A percentile compares a stretch with the other conserved stretches of the same genome.
Conservation (phyloP, 2,888 invertebrate genomes). For the Netelia melanura region DNA sequence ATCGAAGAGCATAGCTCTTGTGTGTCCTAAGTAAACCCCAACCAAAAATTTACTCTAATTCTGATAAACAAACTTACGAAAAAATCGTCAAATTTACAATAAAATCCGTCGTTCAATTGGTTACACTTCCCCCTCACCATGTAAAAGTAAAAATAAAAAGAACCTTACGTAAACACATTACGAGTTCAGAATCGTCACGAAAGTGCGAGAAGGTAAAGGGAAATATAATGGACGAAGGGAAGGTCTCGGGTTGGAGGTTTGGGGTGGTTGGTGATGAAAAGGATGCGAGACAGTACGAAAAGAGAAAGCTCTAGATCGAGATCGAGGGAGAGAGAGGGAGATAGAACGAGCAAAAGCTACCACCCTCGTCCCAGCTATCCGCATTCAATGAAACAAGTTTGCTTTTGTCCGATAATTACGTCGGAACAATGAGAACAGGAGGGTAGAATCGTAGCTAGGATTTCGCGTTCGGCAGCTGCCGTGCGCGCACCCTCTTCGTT, state of each 20-base stretch:
- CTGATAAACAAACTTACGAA: no score
- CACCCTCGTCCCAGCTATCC: conserved; percentile 49
- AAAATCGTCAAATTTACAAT: neutral
- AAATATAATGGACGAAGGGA: conserved; percentile 40
- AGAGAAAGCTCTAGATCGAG: conserved; percentile 11
- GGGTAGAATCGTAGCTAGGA: conserved; percentile 61
- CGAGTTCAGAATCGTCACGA: conserved; percentile 10
- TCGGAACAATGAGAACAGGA: conserved; percentile 78
- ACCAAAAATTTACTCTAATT: no score
- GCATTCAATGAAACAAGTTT: conserved; percentile 83
- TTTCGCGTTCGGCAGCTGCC: conserved; percentile 60
- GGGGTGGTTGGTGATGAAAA: conserved; percentile 53
- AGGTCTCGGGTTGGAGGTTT: conserved; percentile 12
- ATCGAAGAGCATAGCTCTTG: no score
- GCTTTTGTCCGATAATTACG: conserved; percentile 82
- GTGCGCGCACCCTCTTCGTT: conserved; percentile 21
- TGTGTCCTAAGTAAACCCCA: no score
- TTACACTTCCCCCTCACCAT: neutral
- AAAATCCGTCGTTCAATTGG: neutral
- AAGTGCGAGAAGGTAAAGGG: conserved; percentile 12
- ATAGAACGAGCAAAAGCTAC: conserved; percentile 27
- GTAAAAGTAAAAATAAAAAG: conserved; percentile 7
- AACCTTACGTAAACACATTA: conserved; percentile 9
- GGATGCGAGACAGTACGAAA: conserved; percentile 27
- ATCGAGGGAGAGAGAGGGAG: neutral